Evolutionary conservation across 2,888 invertebrate species (phyloP), one percentile per base, ranked within the genome.

Genomic region (Chrysolina oricalcia): DNA sequence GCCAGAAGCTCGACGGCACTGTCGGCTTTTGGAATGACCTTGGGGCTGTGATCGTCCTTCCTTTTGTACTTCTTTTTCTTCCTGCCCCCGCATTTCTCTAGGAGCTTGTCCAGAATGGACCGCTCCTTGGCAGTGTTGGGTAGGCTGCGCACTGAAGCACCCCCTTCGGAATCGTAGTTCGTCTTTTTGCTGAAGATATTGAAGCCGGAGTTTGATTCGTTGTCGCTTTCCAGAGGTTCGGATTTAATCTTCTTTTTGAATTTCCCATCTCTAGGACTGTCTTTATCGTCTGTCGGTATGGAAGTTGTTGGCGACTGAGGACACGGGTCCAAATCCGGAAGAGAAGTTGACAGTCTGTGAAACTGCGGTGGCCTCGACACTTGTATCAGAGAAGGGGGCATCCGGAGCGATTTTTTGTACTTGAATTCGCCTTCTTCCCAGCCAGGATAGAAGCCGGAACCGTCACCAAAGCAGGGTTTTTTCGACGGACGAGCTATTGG

Each of bases 381-480:
- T 50, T 94, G 94, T 81, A 96, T 96, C 68, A 96, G 90, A 81
- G 94, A 92, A 46, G 94, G 91, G 1, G 96, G 96, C 92, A 96
- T 95, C 82, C 96, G 92, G 19, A 96, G 88, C 0, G 96, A 94
- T 81, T 94, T 91, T 87, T 96, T 96, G 85, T 94, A 96, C 82
- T 92, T 93, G 84, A 94, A 95, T 19, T 96, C 91, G 84, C 96
- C 96, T 85, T 95, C 94, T 88, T 95, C 95, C 95, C 95, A 95
- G 0, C 95, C 94, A 0, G 95, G 94, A 81, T 92, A 91, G 84
- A 94, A 94, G 84, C 93, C 93, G 56, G 93, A 93, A 43, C 93
- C 93, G 86, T 93, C 93, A 4, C 93, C 94, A 85, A 93, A 93
- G 43, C 91, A 89, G n/a, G 93, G 91, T 86, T 93, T 93, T 41